Conservation (phyloP, 2,888 invertebrate genomes). For the Drosophila colorata region DNA sequence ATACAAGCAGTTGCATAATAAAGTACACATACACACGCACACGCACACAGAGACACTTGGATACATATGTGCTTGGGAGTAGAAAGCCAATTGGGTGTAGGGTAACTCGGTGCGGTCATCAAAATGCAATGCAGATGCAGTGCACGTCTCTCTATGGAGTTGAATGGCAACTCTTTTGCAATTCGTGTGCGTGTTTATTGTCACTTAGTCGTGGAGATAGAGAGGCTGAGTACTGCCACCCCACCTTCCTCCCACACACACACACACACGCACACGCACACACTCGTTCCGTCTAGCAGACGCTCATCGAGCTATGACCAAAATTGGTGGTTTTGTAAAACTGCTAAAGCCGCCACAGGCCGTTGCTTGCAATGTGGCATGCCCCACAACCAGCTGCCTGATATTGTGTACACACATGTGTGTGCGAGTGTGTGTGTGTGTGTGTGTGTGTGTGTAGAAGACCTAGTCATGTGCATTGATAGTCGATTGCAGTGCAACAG, state of each 20-base stretch:
- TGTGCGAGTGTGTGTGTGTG: constrained; percentile 11
- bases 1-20: constrained; percentile 41
- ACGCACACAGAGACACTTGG: background rate
- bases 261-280: constrained; percentile 1
- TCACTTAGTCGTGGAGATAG: constrained; percentile 54
- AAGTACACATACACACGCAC: constrained; percentile 5
- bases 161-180: constrained; percentile 56
- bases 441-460: constrained; percentile 13
- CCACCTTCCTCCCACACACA: background rate
- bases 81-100: constrained; percentile 66
- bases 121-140: constrained; percentile 60
- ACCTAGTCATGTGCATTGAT: constrained; percentile 64
- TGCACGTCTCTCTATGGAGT: constrained; percentile 44
- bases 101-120: constrained; percentile 53
- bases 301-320: constrained; percentile 59
- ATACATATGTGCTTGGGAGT: constrained; percentile 1
- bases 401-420: constrained; percentile 31
- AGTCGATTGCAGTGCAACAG: constrained; percentile 69
- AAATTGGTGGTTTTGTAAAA: constrained; percentile 78
- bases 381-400: constrained; percentile 16
- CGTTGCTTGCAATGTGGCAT: constrained; percentile 44
- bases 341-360: constrained; percentile 61
- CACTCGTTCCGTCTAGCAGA: constrained; percentile 26
- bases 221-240: background rate
- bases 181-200: constrained; percentile 70